Conservation (phyloP, 2,113 vertebrate species). For the Bos indicus region DNA sequence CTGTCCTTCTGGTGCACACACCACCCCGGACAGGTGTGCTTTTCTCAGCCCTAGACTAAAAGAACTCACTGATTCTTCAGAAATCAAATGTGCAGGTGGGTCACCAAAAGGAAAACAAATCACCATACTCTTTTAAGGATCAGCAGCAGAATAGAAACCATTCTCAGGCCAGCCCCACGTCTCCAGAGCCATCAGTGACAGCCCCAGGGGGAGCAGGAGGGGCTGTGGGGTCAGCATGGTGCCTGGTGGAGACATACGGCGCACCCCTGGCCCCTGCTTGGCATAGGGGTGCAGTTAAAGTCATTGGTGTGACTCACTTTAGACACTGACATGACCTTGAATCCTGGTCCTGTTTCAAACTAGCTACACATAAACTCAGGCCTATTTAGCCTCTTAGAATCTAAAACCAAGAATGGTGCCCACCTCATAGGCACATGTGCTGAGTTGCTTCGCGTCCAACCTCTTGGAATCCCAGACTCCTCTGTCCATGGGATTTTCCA, state of each 20-base stretch:
- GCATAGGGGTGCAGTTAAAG: neutral
- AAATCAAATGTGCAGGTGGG: neutral
- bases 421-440: neutral
- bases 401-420: neutral
- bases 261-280: fast-evolving
- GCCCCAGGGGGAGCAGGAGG: neutral
- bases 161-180: neutral
- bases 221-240: fast-evolving
- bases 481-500: neutral
- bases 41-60: neutral
- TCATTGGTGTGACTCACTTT: neutral
- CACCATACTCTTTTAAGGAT: neutral
- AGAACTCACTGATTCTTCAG: neutral
- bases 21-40: neutral
- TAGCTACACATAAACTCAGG: neutral
- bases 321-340: neutral
- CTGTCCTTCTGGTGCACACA: neutral
- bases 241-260: fast-evolving
- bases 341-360: neutral
- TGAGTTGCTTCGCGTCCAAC: neutral
- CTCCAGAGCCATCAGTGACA: neutral
- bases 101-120: neutral
- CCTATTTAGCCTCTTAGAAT: neutral
- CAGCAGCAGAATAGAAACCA: neutral
- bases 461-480: neutral